These are phyloP conservation scores for Xanthia icteritia DNA, from an alignment of 2,888 invertebrate genomes.

Conservation along the genomic window DNA sequence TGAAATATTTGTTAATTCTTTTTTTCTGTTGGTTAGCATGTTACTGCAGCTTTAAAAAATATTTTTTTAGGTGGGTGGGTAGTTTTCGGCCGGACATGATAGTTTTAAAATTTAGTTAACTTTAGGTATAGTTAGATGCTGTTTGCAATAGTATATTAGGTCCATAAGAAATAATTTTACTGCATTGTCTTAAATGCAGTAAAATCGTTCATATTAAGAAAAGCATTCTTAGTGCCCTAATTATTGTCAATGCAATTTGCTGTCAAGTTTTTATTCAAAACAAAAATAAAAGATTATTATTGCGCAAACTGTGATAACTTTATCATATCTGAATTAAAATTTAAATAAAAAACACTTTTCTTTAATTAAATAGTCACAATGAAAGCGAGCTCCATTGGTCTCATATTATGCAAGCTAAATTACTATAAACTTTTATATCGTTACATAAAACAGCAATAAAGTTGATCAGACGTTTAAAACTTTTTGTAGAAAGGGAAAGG, in stretches of 20 bases:
- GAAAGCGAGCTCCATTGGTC: slow-evolving; percentile 6
- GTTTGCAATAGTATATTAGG: neutral
- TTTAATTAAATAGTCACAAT: neutral
- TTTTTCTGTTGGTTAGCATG: neutral
- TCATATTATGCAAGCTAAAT: slow-evolving; percentile 31
- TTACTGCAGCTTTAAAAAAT: neutral
- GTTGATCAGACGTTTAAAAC: slow-evolving; percentile 38
- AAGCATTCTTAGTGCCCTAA: neutral
- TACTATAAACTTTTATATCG: slow-evolving; percentile 23
- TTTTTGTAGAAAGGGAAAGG: slow-evolving; percentile 58
- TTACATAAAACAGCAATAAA: slow-evolving; percentile 39
- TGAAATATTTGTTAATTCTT: neutral
- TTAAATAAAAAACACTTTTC: neutral
- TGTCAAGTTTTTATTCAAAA: neutral
- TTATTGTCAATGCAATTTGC: neutral
- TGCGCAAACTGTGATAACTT: neutral
- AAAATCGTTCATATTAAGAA: neutral
- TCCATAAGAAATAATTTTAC: neutral
- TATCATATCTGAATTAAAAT: neutral
- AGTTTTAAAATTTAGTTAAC: neutral
- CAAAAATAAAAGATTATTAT: neutral
- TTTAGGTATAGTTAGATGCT: neutral
- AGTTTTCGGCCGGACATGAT: neutral
- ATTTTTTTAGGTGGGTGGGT: neutral
- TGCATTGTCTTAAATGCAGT: neutral